phyloP scores from a whole-genome alignment of 2,888 invertebrate genomes.

The Salpingus planirostris region DNA sequence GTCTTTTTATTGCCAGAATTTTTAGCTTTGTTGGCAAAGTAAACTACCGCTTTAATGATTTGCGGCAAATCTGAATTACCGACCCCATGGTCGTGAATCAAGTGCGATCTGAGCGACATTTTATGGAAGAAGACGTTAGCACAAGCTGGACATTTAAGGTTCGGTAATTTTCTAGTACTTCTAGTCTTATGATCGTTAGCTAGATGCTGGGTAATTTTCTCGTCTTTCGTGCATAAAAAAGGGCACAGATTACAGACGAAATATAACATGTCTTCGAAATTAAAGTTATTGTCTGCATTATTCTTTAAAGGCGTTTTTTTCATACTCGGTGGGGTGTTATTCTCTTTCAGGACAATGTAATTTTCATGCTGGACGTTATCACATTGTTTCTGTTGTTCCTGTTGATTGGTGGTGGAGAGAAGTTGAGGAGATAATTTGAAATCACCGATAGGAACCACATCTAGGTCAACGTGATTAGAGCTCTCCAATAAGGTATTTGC shows the following conservation, averaged over 20 bases:
- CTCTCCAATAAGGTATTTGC: too few species aligned
- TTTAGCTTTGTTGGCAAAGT: slow-evolving; percentile 31
- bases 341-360: slow-evolving; percentile 30
- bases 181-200: slow-evolving; percentile 43
- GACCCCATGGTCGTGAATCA: slow-evolving; percentile 62
- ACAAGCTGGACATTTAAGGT: slow-evolving; percentile 60
- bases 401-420: slow-evolving; percentile 6
- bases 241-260: slow-evolving; percentile 39
- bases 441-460: too few species aligned
- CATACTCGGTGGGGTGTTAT: slow-evolving; percentile 11
- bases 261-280: slow-evolving; percentile 34
- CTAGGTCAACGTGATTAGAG: too few species aligned
- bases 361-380: slow-evolving; percentile 20
- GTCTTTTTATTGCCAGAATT: slow-evolving; percentile 13
- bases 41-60: slow-evolving; percentile 48
- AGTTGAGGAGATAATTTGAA: too few species aligned
- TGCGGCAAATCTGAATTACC: slow-evolving; percentile 50
- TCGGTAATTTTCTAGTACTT: slow-evolving; percentile 46
- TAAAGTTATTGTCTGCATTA: slow-evolving; percentile 22
- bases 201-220: slow-evolving; percentile 36
- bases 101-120: slow-evolving; percentile 54
- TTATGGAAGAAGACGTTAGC: slow-evolving; percentile 55
- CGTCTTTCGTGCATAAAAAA: slow-evolving; percentile 36
- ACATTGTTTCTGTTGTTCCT: not conserved
- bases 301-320: slow-evolving; percentile 11